phyloP scores from a whole-genome alignment of 2,797 vertebrate genomes.

The Hyperoplus immaculatus region DNA sequence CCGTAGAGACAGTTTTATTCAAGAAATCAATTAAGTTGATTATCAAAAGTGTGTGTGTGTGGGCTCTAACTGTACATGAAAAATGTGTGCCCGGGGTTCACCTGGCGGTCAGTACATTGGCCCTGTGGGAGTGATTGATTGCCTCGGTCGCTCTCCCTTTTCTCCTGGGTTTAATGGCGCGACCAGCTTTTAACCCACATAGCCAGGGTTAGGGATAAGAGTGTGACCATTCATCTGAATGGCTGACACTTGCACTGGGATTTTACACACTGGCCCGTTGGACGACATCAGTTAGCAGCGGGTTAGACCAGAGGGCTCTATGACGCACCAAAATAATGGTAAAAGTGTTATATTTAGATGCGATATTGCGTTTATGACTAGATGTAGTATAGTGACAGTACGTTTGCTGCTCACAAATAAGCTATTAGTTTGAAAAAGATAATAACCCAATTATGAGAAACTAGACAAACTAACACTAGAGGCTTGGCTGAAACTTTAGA shows the following conservation, averaged over 20 bases:
- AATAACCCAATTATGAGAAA: neutral
- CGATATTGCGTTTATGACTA: neutral
- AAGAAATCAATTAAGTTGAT: neutral
- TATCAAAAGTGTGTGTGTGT: neutral
- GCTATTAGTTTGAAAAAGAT: neutral
- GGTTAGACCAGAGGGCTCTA: neutral
- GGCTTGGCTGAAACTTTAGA: too few relatives aligned
- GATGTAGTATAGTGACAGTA: neutral
- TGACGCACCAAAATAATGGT: too few relatives aligned
- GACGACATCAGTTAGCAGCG: conserved; percentile 4
- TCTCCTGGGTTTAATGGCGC: conserved; percentile 40
- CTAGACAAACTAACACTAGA: neutral
- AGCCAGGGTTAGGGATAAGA: neutral
- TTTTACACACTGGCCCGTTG: conserved; percentile 11
- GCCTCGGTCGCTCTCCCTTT: conserved; percentile 35
- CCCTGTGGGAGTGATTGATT: conserved; percentile 59
- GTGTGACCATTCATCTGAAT: conserved; percentile 3
- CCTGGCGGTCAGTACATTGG: conserved; percentile 30
- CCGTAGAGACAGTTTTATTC: neutral
- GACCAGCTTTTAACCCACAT: conserved; percentile 59
- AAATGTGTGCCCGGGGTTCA: conserved; percentile 13
- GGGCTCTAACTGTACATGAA: conserved; percentile 15
- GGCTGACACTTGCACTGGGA: conserved; percentile 10
- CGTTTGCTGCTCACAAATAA: neutral
- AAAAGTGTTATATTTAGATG: too few relatives aligned